Evolutionary conservation across 2,113 vertebrate genomes (phyloP).

Genomic region (Turdus rufiventris): DNA sequence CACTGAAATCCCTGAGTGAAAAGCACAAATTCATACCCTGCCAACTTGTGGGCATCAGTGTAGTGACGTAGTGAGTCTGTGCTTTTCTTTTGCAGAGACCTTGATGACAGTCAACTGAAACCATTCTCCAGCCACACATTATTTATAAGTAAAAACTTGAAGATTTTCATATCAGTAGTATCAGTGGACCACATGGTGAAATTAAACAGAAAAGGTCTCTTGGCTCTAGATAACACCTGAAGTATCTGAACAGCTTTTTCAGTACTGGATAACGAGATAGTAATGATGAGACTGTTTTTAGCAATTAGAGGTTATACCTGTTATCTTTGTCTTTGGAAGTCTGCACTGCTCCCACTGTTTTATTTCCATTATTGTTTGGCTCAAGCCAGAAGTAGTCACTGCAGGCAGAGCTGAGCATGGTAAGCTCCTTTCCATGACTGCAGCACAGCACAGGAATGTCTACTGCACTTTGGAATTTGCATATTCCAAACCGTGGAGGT

Average conservation of each 20-base stretch:
- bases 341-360: background rate
- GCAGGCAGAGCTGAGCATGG: accelerated
- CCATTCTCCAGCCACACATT: background rate
- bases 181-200: background rate
- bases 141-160: background rate
- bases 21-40: background rate
- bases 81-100: background rate
- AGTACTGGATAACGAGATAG: background rate
- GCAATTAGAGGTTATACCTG: background rate
- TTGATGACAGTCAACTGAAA: background rate
- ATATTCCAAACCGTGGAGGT: background rate
- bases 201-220: background rate
- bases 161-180: background rate
- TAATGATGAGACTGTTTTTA: background rate
- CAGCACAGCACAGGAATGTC: background rate
- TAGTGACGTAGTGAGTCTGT: background rate
- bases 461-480: background rate
- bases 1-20: background rate
- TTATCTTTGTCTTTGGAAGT: background rate
- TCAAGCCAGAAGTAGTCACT: background rate
- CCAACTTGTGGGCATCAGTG: background rate
- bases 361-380: background rate
- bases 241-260: background rate
- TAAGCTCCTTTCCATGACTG: background rate
- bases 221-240: background rate